Evolutionary conservation across 1,140 invertebrate genomes (phyloP).

Genomic region (Mactra quadrangularis): DNA sequence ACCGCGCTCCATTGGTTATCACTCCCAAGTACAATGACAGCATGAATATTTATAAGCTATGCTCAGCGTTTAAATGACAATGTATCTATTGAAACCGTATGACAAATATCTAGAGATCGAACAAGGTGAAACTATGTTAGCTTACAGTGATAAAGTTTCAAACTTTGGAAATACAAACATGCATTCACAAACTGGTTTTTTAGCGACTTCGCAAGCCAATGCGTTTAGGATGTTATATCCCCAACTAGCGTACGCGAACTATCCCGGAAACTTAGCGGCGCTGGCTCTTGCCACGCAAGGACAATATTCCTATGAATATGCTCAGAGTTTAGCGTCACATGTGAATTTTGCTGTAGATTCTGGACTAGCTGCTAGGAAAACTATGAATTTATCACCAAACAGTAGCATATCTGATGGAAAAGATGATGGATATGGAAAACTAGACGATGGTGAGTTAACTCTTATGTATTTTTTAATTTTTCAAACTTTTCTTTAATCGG

Average conservation of each 20-base stretch:
- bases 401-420: constrained; percentile 61
- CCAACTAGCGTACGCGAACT: constrained; percentile 47
- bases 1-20: constrained; percentile 12
- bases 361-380: constrained; percentile 47
- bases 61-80: constrained; percentile 41
- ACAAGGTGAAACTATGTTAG: constrained; percentile 49
- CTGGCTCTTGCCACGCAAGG: constrained; percentile 48
- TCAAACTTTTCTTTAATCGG: background rate
- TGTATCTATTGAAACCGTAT: constrained; percentile 45
- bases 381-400: constrained; percentile 53
- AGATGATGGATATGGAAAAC: constrained; percentile 48
- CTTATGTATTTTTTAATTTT: background rate
- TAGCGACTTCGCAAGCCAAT: constrained; percentile 42
- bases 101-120: too few relatives aligned
- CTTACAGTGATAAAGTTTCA: constrained; percentile 58
- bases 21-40: background rate
- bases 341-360: constrained; percentile 58
- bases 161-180: constrained; percentile 48
- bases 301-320: constrained; percentile 60
- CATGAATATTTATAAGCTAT: constrained; percentile 55
- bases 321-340: constrained; percentile 44
- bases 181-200: constrained; percentile 45
- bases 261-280: constrained; percentile 55
- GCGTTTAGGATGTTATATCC: constrained; percentile 58
- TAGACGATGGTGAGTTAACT: constrained; percentile 41